These are phyloP conservation scores for Takifugu rubripes DNA, from an alignment of 2,797 vertebrate genomes.

Conservation along the genomic window DNA sequence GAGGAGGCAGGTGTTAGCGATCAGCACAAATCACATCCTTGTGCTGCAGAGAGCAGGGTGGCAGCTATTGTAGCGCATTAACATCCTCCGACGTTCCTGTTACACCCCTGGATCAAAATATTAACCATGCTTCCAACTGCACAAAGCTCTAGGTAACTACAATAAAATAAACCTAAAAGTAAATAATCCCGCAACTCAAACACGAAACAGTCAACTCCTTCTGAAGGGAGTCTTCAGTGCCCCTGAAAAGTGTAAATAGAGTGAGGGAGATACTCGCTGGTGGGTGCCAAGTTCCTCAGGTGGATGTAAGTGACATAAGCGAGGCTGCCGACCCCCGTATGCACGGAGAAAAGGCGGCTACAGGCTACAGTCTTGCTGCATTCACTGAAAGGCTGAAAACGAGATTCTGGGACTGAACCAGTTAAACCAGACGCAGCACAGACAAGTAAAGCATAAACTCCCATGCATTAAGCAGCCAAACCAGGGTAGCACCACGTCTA, in stretches of 20 bases:
- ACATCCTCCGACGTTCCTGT: conserved; percentile 58
- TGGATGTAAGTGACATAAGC: conserved; percentile 43
- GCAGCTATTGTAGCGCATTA: conserved; percentile 55
- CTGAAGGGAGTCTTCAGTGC: conserved; percentile 20
- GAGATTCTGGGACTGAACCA: conserved; percentile 27
- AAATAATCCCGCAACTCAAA: too few relatives aligned
- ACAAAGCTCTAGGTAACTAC: not conserved
- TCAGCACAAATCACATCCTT: conserved; percentile 70
- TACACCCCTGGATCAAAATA: conserved; percentile 27
- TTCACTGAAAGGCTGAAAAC: conserved; percentile 28
- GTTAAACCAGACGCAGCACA: conserved; percentile 9
- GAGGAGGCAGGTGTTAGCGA: conserved; percentile 68
- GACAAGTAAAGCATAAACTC: not conserved
- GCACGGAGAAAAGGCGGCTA: conserved; percentile 36
- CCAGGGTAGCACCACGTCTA: not conserved
- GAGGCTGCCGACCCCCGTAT: conserved; percentile 26
- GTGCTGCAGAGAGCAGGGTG: conserved; percentile 55
- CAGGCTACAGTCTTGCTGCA: conserved; percentile 48
- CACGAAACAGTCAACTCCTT: too few relatives aligned
- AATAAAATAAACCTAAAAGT: not conserved
- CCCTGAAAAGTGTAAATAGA: conserved; percentile 42
- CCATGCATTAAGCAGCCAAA: not conserved
- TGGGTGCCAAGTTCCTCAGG: conserved; percentile 40
- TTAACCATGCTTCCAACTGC: conserved; percentile 27
- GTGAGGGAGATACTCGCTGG: conserved; percentile 21